Conservation (phyloP, 2,888 invertebrate genomes). For the Palloptera scutellata region DNA sequence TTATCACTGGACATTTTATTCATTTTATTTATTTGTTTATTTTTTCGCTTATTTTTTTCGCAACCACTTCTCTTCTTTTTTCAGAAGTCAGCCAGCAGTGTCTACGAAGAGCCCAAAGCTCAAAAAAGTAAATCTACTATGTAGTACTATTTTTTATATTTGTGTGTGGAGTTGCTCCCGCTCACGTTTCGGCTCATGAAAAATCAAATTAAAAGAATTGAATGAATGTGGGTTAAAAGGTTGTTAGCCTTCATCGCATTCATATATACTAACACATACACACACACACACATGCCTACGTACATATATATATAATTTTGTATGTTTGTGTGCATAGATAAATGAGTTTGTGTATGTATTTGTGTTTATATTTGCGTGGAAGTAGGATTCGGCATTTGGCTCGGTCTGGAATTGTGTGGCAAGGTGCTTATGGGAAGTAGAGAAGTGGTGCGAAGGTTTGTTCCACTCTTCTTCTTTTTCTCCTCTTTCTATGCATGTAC, state of each 20-base stretch:
- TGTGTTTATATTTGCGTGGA: no score
- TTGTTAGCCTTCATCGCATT: slow-evolving; percentile 6
- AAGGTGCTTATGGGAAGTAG: background rate
- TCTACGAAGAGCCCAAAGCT: no score
- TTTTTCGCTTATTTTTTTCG: background rate
- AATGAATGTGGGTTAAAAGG: slow-evolving; percentile 28
- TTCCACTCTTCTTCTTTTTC: background rate
- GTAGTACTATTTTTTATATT: no score
- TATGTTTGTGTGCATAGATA: no score
- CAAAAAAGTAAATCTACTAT: no score
- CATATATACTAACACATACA: background rate
- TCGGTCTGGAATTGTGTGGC: background rate
- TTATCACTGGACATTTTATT: background rate
- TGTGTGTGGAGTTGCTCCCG: no score
- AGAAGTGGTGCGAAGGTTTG: background rate
- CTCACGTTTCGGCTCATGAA: slow-evolving; percentile 4
- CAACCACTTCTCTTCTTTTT: background rate
- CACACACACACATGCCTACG: background rate
- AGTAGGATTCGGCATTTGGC: slow-evolving; percentile 5
- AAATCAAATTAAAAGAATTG: background rate
- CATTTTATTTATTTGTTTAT: background rate
- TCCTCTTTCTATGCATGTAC: background rate
- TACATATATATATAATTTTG: background rate
- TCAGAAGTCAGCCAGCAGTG: no score
- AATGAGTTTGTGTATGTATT: no score